Percentiles rank a stretch among this genome's conserved stretches.
These are phyloP conservation scores for Drosophila nikananu DNA, from an alignment of 1,140 invertebrate genomes.

Conservation along the genomic window DNA sequence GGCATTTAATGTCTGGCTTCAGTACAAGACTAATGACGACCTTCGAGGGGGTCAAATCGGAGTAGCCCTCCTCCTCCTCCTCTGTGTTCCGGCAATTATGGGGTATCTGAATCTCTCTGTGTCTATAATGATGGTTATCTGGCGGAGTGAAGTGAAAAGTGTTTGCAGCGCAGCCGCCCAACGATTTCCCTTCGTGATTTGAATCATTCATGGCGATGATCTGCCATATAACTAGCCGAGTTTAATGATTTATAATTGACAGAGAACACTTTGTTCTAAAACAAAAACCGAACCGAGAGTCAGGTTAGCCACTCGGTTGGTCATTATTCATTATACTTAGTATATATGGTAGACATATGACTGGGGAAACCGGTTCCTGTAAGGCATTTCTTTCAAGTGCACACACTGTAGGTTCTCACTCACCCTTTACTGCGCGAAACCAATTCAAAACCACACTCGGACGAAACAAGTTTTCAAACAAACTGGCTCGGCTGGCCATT, in stretches of 20 bases:
- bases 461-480: slow-evolving; percentile 67
- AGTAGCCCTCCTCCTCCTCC: slow-evolving; percentile 1
- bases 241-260: slow-evolving; percentile 51
- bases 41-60: slow-evolving; percentile 40
- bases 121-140: slow-evolving; percentile 31
- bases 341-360: slow-evolving; percentile 26
- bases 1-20: slow-evolving; percentile 42
- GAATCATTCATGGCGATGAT: slow-evolving; percentile 33
- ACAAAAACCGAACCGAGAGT: slow-evolving; percentile 15
- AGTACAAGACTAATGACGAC: slow-evolving; percentile 44
- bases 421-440: slow-evolving; percentile 71
- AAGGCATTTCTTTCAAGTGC: slow-evolving; percentile 77
- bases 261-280: slow-evolving; percentile 32
- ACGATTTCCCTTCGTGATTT: slow-evolving; percentile 24
- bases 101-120: neutral
- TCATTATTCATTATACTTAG: slow-evolving; percentile 42
- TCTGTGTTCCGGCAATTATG: slow-evolving; percentile 25
- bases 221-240: slow-evolving; percentile 31
- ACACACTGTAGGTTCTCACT: slow-evolving; percentile 56
- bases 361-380: slow-evolving; percentile 60
- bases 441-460: slow-evolving; percentile 30
- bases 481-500: slow-evolving; percentile 66
- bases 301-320: slow-evolving; percentile 15
- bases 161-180: neutral
- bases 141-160: slow-evolving; percentile 16